Evolutionary conservation across 2,888 invertebrate species (phyloP).

Genomic region (Hypomecis atomaria): DNA sequence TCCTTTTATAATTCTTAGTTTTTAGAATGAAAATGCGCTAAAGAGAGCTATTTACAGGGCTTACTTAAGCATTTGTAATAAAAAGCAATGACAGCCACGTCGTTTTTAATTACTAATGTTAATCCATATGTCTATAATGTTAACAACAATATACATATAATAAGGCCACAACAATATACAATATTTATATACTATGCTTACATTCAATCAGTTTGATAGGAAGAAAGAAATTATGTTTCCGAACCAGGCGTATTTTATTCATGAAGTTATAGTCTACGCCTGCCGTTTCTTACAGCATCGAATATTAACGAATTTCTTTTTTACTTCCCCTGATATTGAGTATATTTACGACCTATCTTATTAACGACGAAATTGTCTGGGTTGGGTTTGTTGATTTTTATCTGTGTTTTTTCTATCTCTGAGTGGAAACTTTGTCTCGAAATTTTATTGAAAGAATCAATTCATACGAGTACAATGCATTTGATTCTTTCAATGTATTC

Average conservation of each 20-base stretch:
- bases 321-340: not conserved
- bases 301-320: constrained; percentile 25
- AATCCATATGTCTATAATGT: no score
- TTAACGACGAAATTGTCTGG: constrained; percentile 18
- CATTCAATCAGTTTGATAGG: not conserved
- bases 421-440: not conserved
- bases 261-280: constrained; percentile 27
- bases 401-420: not conserved
- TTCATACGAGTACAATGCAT: no score
- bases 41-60: no score
- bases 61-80: not conserved
- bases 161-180: not conserved
- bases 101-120: no score
- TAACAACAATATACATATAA: no score
- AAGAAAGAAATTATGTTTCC: constrained; percentile 9
- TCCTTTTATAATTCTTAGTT: no score
- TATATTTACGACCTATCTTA: constrained; percentile 22
- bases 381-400: constrained; percentile 9
- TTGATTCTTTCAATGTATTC: no score
- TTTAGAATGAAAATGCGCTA: no score
- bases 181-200: not conserved
- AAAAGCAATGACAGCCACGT: not conserved
- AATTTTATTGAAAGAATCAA: not conserved
- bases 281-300: constrained; percentile 19
- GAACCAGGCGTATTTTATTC: constrained; percentile 25